A percentile compares a stretch with the other conserved stretches of the same genome.
These are phyloP conservation scores for Cotesia vestalis DNA, from an alignment of 1,140 invertebrate genomes.

Conservation along the genomic window DNA sequence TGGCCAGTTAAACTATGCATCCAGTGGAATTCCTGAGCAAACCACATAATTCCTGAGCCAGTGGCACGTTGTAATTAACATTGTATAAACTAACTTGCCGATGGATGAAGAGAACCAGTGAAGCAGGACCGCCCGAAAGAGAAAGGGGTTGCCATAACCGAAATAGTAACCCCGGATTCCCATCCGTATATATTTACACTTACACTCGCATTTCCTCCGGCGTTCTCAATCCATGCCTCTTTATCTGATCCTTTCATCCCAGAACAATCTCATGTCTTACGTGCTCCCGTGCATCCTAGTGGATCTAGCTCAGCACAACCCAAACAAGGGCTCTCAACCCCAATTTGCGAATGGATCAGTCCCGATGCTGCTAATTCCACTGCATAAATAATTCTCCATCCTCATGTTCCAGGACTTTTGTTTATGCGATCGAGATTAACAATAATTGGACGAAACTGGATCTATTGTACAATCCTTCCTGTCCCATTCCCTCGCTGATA, in stretches of 20 bases:
- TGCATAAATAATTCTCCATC: too few relatives aligned
- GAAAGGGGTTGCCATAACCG: background rate
- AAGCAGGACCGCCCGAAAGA: background rate
- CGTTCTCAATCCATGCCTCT: too few relatives aligned
- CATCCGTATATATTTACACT: too few relatives aligned
- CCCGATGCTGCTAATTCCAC: too few relatives aligned
- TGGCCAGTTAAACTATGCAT: conserved; percentile 21
- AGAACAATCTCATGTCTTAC: too few relatives aligned
- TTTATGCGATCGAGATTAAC: too few relatives aligned
- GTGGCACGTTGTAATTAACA: conserved; percentile 28
- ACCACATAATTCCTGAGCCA: conserved; percentile 18
- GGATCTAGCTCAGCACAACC: too few relatives aligned
- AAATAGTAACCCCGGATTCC: background rate
- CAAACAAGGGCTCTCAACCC: too few relatives aligned
- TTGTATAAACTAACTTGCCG: conserved; percentile 22
- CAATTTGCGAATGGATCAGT: too few relatives aligned
- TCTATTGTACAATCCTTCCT: conserved; percentile 1
- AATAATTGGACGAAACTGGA: background rate
- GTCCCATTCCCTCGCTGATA: background rate
- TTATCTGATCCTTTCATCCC: background rate
- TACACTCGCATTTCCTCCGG: too few relatives aligned
- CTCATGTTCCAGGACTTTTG: too few relatives aligned
- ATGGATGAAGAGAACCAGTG: conserved; percentile 4
- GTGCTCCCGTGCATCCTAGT: too few relatives aligned
- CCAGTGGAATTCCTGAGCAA: conserved; percentile 4